Conservation (phyloP, 2,113 vertebrate species). For the Nannobrachium achirus region DNA sequence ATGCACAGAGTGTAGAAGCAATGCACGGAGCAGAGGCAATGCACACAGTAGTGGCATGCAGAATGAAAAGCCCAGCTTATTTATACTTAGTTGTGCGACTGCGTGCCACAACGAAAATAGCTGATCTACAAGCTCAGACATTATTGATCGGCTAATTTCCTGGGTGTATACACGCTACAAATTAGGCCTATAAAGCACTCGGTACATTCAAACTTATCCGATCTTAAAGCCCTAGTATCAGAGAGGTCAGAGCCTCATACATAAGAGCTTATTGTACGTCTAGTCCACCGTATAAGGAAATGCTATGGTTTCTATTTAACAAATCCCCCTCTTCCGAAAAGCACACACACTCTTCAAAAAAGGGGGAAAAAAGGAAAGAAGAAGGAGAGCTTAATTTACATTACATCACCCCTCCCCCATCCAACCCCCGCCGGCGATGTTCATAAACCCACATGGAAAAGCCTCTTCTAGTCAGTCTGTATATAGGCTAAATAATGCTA, state of each 20-base stretch:
- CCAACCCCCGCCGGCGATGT: slow-evolving; percentile 15
- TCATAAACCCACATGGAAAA: slow-evolving; percentile 15
- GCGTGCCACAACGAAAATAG: too few relatives aligned
- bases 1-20: too few relatives aligned
- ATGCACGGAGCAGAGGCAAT: too few relatives aligned
- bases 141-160: too few relatives aligned
- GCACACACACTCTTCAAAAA: slow-evolving; percentile 40
- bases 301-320: slow-evolving; percentile 30
- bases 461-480: not conserved
- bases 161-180: too few relatives aligned
- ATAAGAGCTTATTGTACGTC: slow-evolving; percentile 15
- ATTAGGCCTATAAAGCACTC: not conserved
- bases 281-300: slow-evolving; percentile 11
- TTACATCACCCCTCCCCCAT: slow-evolving; percentile 14
- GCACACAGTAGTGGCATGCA: too few relatives aligned
- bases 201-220: slow-evolving; percentile 21
- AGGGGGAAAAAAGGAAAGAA: not conserved
- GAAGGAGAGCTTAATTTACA: slow-evolving; percentile 34
- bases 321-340: slow-evolving; percentile 34
- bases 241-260: slow-evolving; percentile 34
- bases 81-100: too few relatives aligned
- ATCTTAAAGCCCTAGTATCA: slow-evolving; percentile 20
- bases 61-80: too few relatives aligned
- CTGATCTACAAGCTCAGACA: too few relatives aligned
- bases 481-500: slow-evolving; percentile 24